These are phyloP conservation scores for Turdus rufiventris DNA, from an alignment of 2,113 vertebrate genomes.

Conservation along the genomic window DNA sequence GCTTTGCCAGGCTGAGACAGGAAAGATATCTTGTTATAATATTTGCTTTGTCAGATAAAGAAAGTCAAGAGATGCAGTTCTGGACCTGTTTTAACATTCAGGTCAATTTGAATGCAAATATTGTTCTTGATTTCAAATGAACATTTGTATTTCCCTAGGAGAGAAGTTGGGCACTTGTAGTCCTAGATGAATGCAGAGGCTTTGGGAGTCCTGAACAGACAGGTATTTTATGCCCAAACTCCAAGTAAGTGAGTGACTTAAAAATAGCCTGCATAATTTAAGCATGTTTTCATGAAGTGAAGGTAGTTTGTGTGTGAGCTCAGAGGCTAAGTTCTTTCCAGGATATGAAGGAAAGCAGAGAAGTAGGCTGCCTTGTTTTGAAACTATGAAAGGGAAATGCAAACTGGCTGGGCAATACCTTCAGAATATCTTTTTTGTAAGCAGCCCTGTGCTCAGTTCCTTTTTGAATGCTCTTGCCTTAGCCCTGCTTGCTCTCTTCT, in stretches of 20 bases:
- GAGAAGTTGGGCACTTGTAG: neutral
- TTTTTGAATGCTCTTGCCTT: neutral
- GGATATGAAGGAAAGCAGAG: neutral
- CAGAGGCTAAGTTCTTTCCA: neutral
- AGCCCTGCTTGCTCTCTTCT: neutral
- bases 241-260: neutral
- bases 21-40: neutral
- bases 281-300: neutral
- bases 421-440: neutral
- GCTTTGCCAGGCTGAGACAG: neutral
- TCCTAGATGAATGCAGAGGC: neutral
- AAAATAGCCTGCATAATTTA: neutral
- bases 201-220: neutral
- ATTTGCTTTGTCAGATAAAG: neutral
- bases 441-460: neutral
- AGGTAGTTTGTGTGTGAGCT: neutral
- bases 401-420: neutral
- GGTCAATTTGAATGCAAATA: neutral
- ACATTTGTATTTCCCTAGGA: neutral
- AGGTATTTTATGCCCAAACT: neutral
- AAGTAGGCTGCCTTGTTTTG: neutral
- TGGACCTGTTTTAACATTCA: neutral
- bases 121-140: neutral
- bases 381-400: neutral
- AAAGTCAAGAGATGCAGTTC: neutral